Percentiles rank a stretch among this genome's conserved stretches.
phyloP scores from a whole-genome alignment of 1,140 invertebrate species.

The Lordiphosa stackelbergi region DNA sequence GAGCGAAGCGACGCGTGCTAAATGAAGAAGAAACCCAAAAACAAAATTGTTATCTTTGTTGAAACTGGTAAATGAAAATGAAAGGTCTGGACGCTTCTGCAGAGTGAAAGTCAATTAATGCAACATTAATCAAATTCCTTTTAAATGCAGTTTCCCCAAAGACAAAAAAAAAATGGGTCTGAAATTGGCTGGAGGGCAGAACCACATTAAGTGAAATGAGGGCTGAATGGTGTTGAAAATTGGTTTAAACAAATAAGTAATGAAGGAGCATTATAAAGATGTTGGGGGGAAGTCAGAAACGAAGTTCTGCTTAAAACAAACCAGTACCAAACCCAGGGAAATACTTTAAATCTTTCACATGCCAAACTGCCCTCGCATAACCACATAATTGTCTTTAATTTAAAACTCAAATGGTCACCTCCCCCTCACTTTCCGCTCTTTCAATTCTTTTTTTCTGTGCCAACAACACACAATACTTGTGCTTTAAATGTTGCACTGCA shows the following conservation, averaged over 20 bases:
- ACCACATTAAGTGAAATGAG: slow-evolving; percentile 3
- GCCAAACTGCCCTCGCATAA: too few species aligned
- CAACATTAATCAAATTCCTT: slow-evolving; percentile 66
- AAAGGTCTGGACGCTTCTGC: slow-evolving; percentile 21
- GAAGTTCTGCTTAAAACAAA: too few species aligned
- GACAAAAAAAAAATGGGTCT: slow-evolving; percentile 6
- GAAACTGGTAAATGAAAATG: slow-evolving; percentile 28
- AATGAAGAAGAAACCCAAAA: not conserved
- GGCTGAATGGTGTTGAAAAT: slow-evolving; percentile 6
- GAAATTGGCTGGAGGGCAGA: slow-evolving; percentile 6
- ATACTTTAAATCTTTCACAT: too few species aligned
- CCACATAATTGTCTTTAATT: too few species aligned
- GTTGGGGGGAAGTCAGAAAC: not conserved
- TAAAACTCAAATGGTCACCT: too few species aligned
- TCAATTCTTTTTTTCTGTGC: too few species aligned
- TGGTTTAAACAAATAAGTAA: not conserved
- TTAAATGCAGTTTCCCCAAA: slow-evolving; percentile 36
- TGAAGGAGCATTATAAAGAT: slow-evolving; percentile 8
- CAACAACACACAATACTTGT: not conserved
- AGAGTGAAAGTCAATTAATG: slow-evolving; percentile 71
- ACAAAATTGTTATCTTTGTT: slow-evolving; percentile 20
- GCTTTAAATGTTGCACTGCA: slow-evolving; percentile 31
- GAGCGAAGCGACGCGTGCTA: slow-evolving; percentile 25
- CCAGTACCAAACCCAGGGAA: too few species aligned
- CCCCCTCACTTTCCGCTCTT: too few species aligned